Evolutionary conservation across 2,797 vertebrate species (phyloP).

Genomic region (Mormyrus hasselquistii): DNA sequence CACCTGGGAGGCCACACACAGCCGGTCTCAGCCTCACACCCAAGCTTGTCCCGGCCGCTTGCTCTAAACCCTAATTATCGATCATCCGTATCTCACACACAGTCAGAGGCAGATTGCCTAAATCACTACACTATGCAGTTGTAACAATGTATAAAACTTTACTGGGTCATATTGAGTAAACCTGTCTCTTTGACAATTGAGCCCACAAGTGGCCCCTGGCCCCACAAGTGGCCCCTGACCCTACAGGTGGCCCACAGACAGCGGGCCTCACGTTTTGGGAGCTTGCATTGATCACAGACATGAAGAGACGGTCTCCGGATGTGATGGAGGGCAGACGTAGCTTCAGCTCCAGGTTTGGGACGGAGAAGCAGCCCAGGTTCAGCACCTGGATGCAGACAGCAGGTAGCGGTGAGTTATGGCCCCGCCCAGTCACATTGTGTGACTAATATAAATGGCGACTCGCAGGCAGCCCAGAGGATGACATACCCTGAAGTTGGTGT

Average conservation of each 20-base stretch:
- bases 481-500: conserved; percentile 75
- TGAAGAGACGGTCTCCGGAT: conserved; percentile 63
- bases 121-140: neutral
- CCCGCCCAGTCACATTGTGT: neutral
- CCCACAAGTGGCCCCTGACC: neutral
- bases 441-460: neutral
- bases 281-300: conserved; percentile 69
- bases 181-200: neutral
- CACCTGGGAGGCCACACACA: conserved; percentile 37
- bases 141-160: neutral
- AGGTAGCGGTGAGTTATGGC: neutral
- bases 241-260: neutral
- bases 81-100: neutral
- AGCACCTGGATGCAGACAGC: conserved; percentile 63
- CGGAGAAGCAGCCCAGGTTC: conserved; percentile 78
- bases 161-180: neutral
- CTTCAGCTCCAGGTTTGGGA: conserved; percentile 67
- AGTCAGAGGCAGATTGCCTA: neutral
- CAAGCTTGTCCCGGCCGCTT: neutral
- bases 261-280: conserved; percentile 73
- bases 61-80: neutral
- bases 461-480: neutral
- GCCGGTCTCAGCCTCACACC: neutral
- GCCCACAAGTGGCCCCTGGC: neutral
- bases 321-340: conserved; percentile 73